Conservation (phyloP, 2,797 vertebrate genomes). For the Ciconia nigra region DNA sequence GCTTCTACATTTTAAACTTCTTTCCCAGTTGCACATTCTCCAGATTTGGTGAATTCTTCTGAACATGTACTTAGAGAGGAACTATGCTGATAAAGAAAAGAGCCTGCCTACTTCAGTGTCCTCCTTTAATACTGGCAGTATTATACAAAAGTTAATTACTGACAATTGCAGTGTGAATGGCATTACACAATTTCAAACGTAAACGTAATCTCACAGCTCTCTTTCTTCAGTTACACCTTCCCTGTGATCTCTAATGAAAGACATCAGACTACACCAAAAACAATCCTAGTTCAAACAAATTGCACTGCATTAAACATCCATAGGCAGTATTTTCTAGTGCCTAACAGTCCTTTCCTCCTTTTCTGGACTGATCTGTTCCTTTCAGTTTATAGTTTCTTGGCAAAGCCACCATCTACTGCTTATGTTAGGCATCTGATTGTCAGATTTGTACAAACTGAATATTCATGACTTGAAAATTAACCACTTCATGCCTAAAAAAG, state of each 20-base stretch:
- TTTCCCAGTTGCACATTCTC: constrained; percentile 22
- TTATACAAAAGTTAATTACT: constrained; percentile 44
- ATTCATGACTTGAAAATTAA: constrained; percentile 75
- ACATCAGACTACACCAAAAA: neutral
- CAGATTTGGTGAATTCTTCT: constrained; percentile 1
- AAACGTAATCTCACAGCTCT: constrained; percentile 49
- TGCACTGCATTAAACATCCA: constrained; percentile 15
- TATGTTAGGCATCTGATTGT: constrained; percentile 78
- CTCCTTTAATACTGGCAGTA: neutral
- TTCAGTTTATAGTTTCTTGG: constrained; percentile 77
- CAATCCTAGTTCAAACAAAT: neutral
- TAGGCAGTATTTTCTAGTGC: constrained; percentile 25
- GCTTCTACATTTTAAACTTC: constrained; percentile 50
- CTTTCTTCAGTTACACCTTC: constrained; percentile 14
- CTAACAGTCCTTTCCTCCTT: constrained; percentile 46
- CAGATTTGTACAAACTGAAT: constrained; percentile 75
- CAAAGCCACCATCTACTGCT: constrained; percentile 73
- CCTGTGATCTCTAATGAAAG: constrained; percentile 49
- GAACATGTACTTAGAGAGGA: neutral
- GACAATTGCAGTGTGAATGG: constrained; percentile 22
- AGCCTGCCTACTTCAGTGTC: neutral
- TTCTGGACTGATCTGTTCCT: constrained; percentile 72
- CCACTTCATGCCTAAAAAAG: constrained; percentile 62
- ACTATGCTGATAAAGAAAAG: neutral
- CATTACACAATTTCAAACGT: constrained; percentile 32